Evolutionary conservation across 2,113 vertebrate genomes (phyloP).

Genomic region (Amphiprion ocellaris): DNA sequence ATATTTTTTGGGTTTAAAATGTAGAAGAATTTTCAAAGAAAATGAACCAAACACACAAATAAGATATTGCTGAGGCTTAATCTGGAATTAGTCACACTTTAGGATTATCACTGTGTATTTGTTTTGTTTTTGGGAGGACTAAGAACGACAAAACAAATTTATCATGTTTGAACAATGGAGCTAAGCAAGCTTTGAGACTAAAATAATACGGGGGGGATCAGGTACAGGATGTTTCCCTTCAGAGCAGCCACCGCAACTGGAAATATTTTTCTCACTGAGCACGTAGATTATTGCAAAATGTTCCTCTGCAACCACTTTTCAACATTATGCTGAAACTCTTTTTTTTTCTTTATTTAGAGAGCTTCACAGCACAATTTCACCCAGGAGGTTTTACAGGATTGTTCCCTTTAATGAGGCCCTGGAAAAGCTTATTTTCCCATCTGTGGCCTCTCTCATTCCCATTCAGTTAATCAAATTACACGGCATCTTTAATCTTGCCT

Average conservation of each 20-base stretch:
- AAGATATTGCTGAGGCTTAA: constrained; percentile 22
- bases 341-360: constrained; percentile 32
- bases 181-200: constrained; percentile 43
- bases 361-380: constrained; percentile 64
- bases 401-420: constrained; percentile 83
- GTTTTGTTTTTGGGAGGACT: constrained; percentile 51
- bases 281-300: constrained; percentile 69
- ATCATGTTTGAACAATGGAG: constrained; percentile 55
- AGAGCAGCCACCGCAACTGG: constrained; percentile 35
- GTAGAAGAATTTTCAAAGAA: constrained; percentile 28
- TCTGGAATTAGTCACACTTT: constrained; percentile 46
- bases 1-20: constrained; percentile 42
- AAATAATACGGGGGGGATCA: constrained; percentile 49
- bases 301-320: constrained; percentile 56
- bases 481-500: constrained; percentile 82
- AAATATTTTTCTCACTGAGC: constrained; percentile 60
- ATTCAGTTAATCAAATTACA: constrained; percentile 83
- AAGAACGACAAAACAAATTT: constrained; percentile 49
- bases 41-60: constrained; percentile 37
- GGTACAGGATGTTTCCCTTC: constrained; percentile 59
- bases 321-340: constrained; percentile 47
- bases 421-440: constrained; percentile 85
- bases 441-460: constrained; percentile 76
- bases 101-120: constrained; percentile 52
- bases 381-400: constrained; percentile 80